phyloP scores from a whole-genome alignment of 1,140 invertebrate genomes.

The Drosophila littoralis region DNA sequence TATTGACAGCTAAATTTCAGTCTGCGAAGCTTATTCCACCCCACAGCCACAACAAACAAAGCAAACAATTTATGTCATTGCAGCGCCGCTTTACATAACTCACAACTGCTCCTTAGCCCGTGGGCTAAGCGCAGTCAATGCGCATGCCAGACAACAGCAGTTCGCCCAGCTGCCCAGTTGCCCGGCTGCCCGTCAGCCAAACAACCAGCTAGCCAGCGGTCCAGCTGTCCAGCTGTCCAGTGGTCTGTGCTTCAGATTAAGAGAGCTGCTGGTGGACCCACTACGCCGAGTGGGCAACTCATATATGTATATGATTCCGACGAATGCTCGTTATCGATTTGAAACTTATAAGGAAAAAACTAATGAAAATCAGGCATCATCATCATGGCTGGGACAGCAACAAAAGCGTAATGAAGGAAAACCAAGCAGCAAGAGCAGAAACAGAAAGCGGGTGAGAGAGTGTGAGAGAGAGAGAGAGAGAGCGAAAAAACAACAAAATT shows the following conservation, averaged over 20 bases:
- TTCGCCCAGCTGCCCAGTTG: conserved; percentile 2
- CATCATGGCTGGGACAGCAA: conserved; percentile 44
- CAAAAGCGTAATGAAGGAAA: conserved; percentile 73
- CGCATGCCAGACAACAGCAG: conserved; percentile 69
- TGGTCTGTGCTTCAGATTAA: conserved; percentile 35
- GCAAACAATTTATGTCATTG: conserved; percentile 79
- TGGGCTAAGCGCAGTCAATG: conserved; percentile 72
- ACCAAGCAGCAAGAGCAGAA: conserved; percentile 43
- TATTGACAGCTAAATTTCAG: conserved; percentile 2
- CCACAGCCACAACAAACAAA: conserved; percentile 41
- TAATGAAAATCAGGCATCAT: conserved; percentile 83
- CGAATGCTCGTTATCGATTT: conserved; percentile 83
- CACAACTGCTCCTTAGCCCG: conserved; percentile 64
- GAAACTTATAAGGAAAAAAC: conserved; percentile 84
- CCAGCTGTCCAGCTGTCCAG: conserved; percentile 6
- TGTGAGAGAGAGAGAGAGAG: conserved; percentile 5
- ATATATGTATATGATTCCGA: conserved; percentile 81
- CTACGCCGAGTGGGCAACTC: conserved; percentile 50
- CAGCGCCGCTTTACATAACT: conserved; percentile 75
- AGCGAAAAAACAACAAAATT: conserved; percentile 36
- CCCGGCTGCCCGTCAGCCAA: conserved; percentile 2
- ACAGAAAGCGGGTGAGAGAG: background rate
- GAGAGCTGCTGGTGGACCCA: conserved; percentile 29
- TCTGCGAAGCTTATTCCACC: conserved; percentile 12
- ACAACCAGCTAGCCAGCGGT: background rate